Conservation (phyloP, 2,888 invertebrate species). For the Augiades crinisus region DNA sequence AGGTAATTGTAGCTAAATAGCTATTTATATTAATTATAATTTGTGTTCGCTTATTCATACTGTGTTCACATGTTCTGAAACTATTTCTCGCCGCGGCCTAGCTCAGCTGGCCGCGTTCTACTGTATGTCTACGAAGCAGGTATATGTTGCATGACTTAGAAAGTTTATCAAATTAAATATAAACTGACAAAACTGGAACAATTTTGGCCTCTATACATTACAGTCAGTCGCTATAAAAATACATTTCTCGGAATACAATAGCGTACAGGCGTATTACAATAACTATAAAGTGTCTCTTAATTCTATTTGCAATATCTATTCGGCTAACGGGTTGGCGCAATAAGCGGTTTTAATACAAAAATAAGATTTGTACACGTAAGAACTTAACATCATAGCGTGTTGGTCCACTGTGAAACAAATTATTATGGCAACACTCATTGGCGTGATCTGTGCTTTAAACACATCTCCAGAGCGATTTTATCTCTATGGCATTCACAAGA, state of each 20-base stretch:
- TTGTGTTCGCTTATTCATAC: conserved; percentile 33
- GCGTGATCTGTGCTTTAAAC: conserved; percentile 2
- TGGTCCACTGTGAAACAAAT: conserved; percentile 32
- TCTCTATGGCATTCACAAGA: conserved; percentile 3
- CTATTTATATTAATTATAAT: conserved; percentile 35
- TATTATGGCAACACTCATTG: conserved; percentile 27
- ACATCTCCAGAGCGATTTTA: background rate
- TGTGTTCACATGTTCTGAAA: conserved; percentile 2
- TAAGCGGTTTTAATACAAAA: conserved; percentile 31
- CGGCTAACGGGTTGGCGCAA: conserved; percentile 25
- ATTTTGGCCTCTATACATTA: conserved; percentile 35
- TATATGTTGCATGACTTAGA: conserved; percentile 12
- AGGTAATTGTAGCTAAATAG: conserved; percentile 5
- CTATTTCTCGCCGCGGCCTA: background rate
- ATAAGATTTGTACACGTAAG: conserved; percentile 31
- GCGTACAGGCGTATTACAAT: conserved; percentile 16
- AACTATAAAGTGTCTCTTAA: conserved; percentile 10
- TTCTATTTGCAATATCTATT: conserved; percentile 19
- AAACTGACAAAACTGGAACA: conserved; percentile 22
- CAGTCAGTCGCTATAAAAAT: conserved; percentile 37
- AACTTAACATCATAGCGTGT: conserved; percentile 27
- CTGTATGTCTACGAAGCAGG: conserved; percentile 19
- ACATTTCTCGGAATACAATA: conserved; percentile 26
- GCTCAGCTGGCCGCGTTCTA: conserved; percentile 7
- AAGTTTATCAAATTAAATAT: conserved; percentile 22